A percentile compares a stretch with the other conserved stretches of the same genome.
Evolutionary conservation across 2,113 vertebrate species (phyloP).

Genomic region (Salvelinus namaycush): DNA sequence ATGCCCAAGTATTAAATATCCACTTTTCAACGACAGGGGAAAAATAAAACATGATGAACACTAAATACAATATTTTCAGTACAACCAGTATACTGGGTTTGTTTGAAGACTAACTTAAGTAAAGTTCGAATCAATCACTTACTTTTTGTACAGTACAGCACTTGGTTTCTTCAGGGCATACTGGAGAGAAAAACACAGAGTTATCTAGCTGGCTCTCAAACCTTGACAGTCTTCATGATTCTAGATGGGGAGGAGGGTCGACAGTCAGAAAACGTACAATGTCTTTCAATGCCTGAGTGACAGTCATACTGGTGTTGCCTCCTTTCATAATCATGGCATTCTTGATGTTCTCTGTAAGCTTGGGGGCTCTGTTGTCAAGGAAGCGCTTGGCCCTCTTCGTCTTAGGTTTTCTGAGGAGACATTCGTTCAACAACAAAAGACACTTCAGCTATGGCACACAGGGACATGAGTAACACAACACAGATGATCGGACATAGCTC

Average conservation of each 20-base stretch:
- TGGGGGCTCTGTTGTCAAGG: constrained; percentile 85
- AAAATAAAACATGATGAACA: no score
- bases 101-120: no score
- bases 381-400: constrained; percentile 92
- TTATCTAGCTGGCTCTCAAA: background rate
- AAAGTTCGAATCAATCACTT: constrained; percentile 59
- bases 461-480: background rate
- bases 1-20: no score
- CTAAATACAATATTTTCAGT: no score
- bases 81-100: no score
- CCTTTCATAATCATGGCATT: constrained; percentile 93
- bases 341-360: constrained; percentile 87
- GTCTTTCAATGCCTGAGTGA: constrained; percentile 87
- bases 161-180: constrained; percentile 93
- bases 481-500: no score
- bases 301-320: constrained; percentile 83
- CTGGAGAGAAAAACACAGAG: constrained; percentile 62
- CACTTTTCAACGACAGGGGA: no score
- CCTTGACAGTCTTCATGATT: background rate
- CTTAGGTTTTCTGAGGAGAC: constrained; percentile 85
- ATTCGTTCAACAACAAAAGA: constrained; percentile 9
- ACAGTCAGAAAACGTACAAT: constrained; percentile 75
- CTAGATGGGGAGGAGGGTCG: background rate
- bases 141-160: constrained; percentile 93
- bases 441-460: background rate